Evolutionary conservation across 1,140 invertebrate genomes (phyloP).

Genomic region (Megalonaias nervosa): DNA sequence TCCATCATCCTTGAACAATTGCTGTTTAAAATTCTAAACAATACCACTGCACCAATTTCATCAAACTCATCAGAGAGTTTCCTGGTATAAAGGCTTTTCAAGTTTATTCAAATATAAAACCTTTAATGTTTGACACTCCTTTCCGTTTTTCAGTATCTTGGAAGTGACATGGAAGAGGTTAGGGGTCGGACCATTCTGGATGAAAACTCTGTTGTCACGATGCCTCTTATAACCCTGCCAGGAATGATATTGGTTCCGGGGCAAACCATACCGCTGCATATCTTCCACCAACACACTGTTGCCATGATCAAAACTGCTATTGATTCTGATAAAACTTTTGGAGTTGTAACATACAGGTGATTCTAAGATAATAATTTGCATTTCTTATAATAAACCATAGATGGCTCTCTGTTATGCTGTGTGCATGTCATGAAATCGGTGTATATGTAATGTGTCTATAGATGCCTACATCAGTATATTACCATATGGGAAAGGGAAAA

Average conservation of each 20-base stretch:
- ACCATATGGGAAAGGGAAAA: neutral
- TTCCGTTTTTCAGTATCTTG: conserved; percentile 75
- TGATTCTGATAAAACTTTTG: conserved; percentile 75
- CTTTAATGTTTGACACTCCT: too few species aligned
- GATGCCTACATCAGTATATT: neutral
- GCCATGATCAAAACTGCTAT: conserved; percentile 76
- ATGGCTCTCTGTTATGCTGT: neutral
- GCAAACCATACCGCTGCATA: conserved; percentile 81
- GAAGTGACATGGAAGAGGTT: conserved; percentile 77
- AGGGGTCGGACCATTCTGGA: conserved; percentile 78
- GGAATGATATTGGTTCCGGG: conserved; percentile 81
- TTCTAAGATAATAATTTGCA: neutral
- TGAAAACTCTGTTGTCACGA: conserved; percentile 68
- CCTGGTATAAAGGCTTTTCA: too few species aligned
- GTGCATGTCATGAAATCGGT: neutral
- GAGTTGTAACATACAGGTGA: conserved; percentile 75
- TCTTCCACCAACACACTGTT: conserved; percentile 74
- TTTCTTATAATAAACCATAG: neutral
- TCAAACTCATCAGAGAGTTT: too few species aligned
- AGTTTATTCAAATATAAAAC: too few species aligned
- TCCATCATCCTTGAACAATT: too few species aligned
- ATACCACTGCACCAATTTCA: too few species aligned
- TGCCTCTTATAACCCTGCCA: conserved; percentile 77
- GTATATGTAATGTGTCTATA: neutral
- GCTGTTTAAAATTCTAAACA: too few species aligned